phyloP scores from a whole-genome alignment of 2,797 vertebrate species.

The Dallia pectoralis region DNA sequence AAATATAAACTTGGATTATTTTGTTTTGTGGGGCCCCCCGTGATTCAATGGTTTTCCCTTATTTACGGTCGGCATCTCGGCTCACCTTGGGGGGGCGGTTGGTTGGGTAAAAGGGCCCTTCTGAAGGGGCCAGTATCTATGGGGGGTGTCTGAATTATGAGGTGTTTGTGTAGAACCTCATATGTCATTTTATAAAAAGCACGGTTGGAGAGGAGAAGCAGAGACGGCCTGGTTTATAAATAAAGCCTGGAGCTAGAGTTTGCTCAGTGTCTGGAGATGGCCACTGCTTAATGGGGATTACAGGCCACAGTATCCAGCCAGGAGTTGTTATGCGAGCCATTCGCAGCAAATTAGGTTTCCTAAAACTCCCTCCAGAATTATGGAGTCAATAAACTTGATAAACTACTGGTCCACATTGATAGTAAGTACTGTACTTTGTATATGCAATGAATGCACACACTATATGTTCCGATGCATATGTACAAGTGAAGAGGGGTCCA shows the following conservation, averaged over 20 bases:
- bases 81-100: slow-evolving; percentile 40
- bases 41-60: slow-evolving; percentile 59
- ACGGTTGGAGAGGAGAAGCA: slow-evolving; percentile 52
- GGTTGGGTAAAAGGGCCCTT: slow-evolving; percentile 54
- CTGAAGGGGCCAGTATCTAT: slow-evolving; percentile 50
- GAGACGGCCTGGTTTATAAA: slow-evolving; percentile 45
- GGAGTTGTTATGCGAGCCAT: slow-evolving; percentile 62
- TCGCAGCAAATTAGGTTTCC: slow-evolving; percentile 67
- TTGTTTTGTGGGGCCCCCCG: slow-evolving; percentile 59
- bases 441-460: slow-evolving; percentile 33
- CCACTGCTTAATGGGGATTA: slow-evolving; percentile 49
- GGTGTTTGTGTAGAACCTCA: slow-evolving; percentile 69
- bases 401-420: slow-evolving; percentile 55
- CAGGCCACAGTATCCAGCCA: slow-evolving; percentile 52
- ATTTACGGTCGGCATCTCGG: slow-evolving; percentile 47
- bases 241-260: slow-evolving; percentile 41
- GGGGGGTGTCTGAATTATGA: slow-evolving; percentile 49
- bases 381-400: slow-evolving; percentile 63
- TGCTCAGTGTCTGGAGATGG: slow-evolving; percentile 51
- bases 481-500: slow-evolving; percentile 39
- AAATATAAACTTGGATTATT: slow-evolving; percentile 65
- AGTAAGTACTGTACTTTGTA: slow-evolving; percentile 39
- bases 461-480: slow-evolving; percentile 21
- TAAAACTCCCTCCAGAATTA: slow-evolving; percentile 60
- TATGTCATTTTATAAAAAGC: slow-evolving; percentile 59